A percentile compares a stretch with the other conserved stretches of the same genome.
Evolutionary conservation across 2,888 invertebrate species (phyloP).

Genomic region (Apamea monoglypha): DNA sequence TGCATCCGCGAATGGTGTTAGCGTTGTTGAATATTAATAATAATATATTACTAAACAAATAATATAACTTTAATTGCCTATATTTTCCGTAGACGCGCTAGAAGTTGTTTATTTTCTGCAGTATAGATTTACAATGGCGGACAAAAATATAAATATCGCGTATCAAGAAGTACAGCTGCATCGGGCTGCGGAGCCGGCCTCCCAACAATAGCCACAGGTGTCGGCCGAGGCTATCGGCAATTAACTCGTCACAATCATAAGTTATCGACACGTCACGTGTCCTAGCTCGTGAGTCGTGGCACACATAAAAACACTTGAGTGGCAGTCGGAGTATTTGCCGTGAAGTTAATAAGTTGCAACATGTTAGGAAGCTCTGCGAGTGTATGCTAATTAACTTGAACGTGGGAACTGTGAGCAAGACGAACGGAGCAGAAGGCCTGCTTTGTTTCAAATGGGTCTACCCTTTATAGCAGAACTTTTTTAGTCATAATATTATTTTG

Average conservation of each 20-base stretch:
- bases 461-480: too few species aligned
- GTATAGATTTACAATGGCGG: background rate
- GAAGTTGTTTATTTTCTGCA: background rate
- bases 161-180: background rate
- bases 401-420: background rate
- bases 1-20: too few species aligned
- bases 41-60: background rate
- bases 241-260: slow-evolving; percentile 10
- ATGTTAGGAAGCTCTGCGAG: slow-evolving; percentile 32
- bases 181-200: background rate
- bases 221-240: background rate
- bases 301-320: background rate
- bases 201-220: slow-evolving; percentile 30
- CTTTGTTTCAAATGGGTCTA: too few species aligned
- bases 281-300: slow-evolving; percentile 2
- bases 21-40: background rate
- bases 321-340: background rate
- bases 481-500: too few species aligned
- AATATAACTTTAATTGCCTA: background rate
- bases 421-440: background rate
- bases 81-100: background rate
- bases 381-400: slow-evolving; percentile 47
- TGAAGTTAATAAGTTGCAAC: slow-evolving; percentile 30
- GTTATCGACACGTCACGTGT: slow-evolving; percentile 16
- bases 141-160: background rate